phyloP scores from a whole-genome alignment of 2,113 vertebrate genomes.

The Hucho hucho region DNA sequence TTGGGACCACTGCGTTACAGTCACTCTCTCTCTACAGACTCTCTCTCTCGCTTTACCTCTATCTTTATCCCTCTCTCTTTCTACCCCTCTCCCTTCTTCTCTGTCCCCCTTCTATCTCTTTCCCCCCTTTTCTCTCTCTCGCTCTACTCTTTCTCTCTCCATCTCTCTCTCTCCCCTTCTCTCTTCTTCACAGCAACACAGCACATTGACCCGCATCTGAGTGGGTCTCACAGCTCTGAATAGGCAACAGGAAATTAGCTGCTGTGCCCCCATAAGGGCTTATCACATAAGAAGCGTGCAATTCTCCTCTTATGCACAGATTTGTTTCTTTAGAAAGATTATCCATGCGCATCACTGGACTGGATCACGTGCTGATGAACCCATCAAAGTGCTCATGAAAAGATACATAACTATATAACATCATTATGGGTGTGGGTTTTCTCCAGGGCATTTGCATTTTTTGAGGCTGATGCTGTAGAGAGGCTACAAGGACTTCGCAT shows the following conservation, averaged over 20 bases:
- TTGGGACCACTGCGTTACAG: too few species aligned
- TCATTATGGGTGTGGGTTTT: slow-evolving; percentile 1
- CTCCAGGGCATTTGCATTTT: background rate
- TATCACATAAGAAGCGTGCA: slow-evolving; percentile 2
- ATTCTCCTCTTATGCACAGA: slow-evolving; percentile 9
- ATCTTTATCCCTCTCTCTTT: background rate
- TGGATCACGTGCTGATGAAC: slow-evolving; percentile 1
- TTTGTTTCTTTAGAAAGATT: slow-evolving; percentile 13
- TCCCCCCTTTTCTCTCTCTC: background rate
- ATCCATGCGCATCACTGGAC: slow-evolving; percentile 5
- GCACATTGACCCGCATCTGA: slow-evolving; percentile 26
- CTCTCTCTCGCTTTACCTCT: background rate
- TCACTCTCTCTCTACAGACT: too few species aligned
- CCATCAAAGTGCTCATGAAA: slow-evolving; percentile 1
- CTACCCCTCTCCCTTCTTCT: background rate
- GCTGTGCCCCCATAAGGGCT: slow-evolving; percentile 12
- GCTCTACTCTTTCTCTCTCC: background rate
- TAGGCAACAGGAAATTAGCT: slow-evolving; percentile 11
- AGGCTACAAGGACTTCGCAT: background rate
- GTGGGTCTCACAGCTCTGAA: slow-evolving; percentile 9
- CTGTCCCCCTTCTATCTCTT: background rate
- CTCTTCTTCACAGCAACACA: slow-evolving; percentile 1
- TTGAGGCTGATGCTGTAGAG: background rate
- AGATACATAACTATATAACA: background rate
- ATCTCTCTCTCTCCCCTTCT: background rate